Evolutionary conservation across 2,797 vertebrate species (phyloP), one percentile per base, ranked within the genome.

Genomic region (Oophaga sylvatica): DNA sequence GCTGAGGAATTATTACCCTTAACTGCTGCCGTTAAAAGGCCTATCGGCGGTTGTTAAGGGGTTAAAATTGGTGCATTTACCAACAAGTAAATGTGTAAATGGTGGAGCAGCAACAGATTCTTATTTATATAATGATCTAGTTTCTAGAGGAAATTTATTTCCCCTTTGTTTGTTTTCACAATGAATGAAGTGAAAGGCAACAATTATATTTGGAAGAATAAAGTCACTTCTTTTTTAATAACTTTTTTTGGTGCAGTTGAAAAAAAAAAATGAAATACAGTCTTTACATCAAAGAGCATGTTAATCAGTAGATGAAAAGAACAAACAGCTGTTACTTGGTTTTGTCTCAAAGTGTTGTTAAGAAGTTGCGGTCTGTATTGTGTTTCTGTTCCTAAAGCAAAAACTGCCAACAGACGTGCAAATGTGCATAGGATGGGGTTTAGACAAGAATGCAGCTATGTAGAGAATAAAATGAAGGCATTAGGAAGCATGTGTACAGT

Each of bases 261-360:
- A 59, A 81, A 53, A 65, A 19, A 22, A 80, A 62, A 87, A 56
- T 13, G 5, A 76, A 82, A 88, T 62, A 77, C 60, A 20, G 87
- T 62, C 83, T 86, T 79, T 22, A 89, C 84, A 80, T 89, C 84
- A 89, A 89, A 89, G 88, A 2, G 31, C 80, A 87, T 87, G 84
- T 89, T 89, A 89, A 89, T 89, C 88, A 89, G 80, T 60, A 89
- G 84, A 89, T 89, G 88, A 86, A 89, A 89, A 89, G 88, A 73
- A 60, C 75, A 87, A 87, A 87, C 88, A 89, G 88, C 88, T 89
- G 88, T 89, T 83, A 80, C 84, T 86, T 83, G 84, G 80, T 89
- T 89, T 89, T 89, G 88, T 89, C 88, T 89, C 81, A 89, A 89
- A 83, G 84, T 86, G 80, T 89, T 89, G 84, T 67, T 83, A 89